Evolutionary conservation across 1,140 invertebrate species (phyloP).

Genomic region (Drepana arcuata): DNA sequence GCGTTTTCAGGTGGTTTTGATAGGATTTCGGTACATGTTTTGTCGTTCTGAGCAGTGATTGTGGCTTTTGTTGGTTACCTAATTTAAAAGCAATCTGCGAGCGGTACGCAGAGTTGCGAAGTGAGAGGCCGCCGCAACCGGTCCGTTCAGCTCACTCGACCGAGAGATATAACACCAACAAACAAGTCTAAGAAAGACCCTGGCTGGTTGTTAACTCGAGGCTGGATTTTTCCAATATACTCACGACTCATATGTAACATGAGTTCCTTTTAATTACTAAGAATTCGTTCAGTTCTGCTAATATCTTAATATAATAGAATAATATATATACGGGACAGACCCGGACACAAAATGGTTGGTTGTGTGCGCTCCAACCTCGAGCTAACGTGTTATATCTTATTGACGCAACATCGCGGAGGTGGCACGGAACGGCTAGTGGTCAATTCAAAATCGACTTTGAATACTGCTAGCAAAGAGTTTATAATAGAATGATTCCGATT

Average conservation of each 20-base stretch:
- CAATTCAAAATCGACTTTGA: conserved; percentile 45
- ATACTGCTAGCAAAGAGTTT: conserved; percentile 17
- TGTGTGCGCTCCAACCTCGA: conserved; percentile 49
- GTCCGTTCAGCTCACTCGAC: conserved; percentile 50
- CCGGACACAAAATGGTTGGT: conserved; percentile 55
- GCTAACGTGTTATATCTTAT: conserved; percentile 64
- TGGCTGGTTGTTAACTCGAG: conserved; percentile 17
- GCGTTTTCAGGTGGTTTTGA: conserved; percentile 25
- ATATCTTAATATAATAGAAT: too few relatives aligned
- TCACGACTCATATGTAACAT: not conserved
- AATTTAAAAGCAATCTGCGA: conserved; percentile 61
- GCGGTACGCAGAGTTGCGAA: conserved; percentile 60
- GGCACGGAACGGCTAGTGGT: conserved; percentile 24
- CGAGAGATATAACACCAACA: conserved; percentile 43
- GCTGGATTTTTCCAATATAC: conserved; percentile 3
- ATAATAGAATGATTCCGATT: conserved; percentile 42
- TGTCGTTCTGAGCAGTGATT: conserved; percentile 40
- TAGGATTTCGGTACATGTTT: conserved; percentile 51
- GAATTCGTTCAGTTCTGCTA: conserved; percentile 14
- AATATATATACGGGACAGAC: conserved; percentile 51
- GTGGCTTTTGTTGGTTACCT: conserved; percentile 65
- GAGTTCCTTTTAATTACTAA: conserved; percentile 16
- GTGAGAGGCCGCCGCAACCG: conserved; percentile 67
- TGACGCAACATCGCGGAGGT: conserved; percentile 64
- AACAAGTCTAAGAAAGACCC: too few relatives aligned